Percentiles rank a stretch among this genome's conserved stretches.
These are phyloP conservation scores for Fragum sueziense DNA, from an alignment of 2,888 invertebrate species.

Conservation along the genomic window DNA sequence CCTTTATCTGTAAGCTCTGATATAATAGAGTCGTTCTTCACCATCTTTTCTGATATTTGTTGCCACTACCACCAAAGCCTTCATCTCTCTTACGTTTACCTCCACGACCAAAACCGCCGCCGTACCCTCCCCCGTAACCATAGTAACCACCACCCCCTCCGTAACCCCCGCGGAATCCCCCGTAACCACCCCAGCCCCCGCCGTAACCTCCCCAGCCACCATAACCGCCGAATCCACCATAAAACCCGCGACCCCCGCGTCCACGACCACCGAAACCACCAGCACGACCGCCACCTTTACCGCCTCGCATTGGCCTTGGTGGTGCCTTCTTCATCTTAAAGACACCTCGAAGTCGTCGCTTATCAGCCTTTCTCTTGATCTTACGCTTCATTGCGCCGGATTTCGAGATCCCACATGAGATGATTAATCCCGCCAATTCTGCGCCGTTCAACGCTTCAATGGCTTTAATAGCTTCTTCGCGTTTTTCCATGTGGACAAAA, in stretches of 20 bases:
- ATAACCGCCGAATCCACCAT: constrained; percentile 24
- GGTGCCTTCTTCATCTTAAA: constrained; percentile 12
- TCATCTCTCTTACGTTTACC: constrained; percentile 7
- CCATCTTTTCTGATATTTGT: not conserved
- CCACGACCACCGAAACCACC: constrained; percentile 1
- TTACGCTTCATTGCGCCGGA: constrained; percentile 48
- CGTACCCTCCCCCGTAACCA: not conserved
- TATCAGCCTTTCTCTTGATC: constrained; percentile 31
- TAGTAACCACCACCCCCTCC: constrained; percentile 3
- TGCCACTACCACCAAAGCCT: constrained; percentile 7
- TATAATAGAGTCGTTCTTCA: too few relatives aligned
- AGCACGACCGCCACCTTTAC: not conserved
- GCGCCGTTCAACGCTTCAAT: constrained; percentile 42
- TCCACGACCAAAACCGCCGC: constrained; percentile 6
- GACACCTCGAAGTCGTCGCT: constrained; percentile 30
- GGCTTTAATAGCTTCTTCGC: constrained; percentile 45
- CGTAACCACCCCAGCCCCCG: not conserved
- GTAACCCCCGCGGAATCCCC: not conserved
- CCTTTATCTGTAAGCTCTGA: too few relatives aligned
- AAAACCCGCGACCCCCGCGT: constrained; percentile 1
- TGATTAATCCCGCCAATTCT: constrained; percentile 30
- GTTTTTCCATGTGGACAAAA: constrained; percentile 53
- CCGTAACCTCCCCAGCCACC: not conserved
- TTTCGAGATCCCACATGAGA: constrained; percentile 46
- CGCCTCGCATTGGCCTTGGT: constrained; percentile 4